These are phyloP conservation scores for Acanthacorydalis orientalis DNA, from an alignment of 2,888 invertebrate species.

Conservation along the genomic window DNA sequence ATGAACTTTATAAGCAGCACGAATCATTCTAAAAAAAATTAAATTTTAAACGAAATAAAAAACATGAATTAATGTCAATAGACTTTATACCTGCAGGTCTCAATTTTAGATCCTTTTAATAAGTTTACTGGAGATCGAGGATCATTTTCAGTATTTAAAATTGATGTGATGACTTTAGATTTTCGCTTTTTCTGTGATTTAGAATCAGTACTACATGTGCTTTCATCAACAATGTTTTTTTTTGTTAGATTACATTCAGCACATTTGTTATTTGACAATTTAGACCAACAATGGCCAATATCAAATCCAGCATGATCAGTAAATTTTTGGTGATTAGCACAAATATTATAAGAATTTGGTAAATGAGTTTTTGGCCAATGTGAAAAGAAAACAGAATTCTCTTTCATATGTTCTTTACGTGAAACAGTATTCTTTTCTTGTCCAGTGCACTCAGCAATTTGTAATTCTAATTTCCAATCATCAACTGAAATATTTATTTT, in stretches of 20 bases:
- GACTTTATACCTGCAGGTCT: constrained; percentile 15
- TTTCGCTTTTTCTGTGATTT: neutral
- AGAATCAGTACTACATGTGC: neutral
- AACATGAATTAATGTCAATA: constrained; percentile 6
- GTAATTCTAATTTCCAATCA: too few relatives aligned
- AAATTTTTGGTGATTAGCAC: too few relatives aligned
- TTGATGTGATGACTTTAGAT: constrained; percentile 24
- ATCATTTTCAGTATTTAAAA: constrained; percentile 31
- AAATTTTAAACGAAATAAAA: neutral
- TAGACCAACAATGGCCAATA: too few relatives aligned
- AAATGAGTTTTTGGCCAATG: too few relatives aligned
- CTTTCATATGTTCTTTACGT: neutral
- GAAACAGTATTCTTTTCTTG: neutral
- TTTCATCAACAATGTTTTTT: neutral
- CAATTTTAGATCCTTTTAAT: constrained; percentile 12
- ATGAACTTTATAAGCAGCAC: neutral
- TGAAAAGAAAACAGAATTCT: neutral
- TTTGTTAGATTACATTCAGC: neutral
- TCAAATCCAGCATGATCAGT: too few relatives aligned
- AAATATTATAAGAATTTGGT: too few relatives aligned
- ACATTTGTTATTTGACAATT: neutral
- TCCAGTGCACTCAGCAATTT: too few relatives aligned
- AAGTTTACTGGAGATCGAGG: constrained; percentile 35
- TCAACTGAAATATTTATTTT: too few relatives aligned
- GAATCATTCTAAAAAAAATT: neutral